Conservation (phyloP, 2,888 invertebrate genomes). For the Platerodrilus igneus region DNA sequence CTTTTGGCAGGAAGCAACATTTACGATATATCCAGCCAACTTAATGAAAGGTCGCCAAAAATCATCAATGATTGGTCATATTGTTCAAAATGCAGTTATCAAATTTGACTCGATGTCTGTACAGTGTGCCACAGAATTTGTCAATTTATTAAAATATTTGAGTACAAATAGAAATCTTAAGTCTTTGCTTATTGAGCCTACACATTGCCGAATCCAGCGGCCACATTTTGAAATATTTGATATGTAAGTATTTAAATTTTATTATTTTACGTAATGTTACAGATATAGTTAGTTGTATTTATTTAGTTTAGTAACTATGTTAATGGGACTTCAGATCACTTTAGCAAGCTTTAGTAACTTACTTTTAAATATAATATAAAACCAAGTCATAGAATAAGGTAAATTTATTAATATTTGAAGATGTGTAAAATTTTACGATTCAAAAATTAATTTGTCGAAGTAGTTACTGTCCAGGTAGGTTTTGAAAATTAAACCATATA, state of each 20-base stretch:
- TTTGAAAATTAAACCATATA: too few species aligned
- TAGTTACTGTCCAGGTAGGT: too few species aligned
- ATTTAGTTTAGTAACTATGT: too few species aligned
- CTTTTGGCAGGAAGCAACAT: constrained; percentile 44
- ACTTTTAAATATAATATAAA: too few species aligned
- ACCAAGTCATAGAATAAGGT: too few species aligned
- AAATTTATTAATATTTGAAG: too few species aligned
- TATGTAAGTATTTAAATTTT: constrained; percentile 29
- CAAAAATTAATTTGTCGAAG: too few species aligned
- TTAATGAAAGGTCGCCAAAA: constrained; percentile 41
- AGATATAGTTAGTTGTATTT: too few species aligned
- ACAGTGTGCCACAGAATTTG: constrained; percentile 43
- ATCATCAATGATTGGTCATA: constrained; percentile 38
- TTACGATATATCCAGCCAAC: constrained; percentile 39
- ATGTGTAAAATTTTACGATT: too few species aligned
- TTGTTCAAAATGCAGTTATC: constrained; percentile 41
- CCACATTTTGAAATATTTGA: constrained; percentile 28
- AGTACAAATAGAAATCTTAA: constrained; percentile 42
- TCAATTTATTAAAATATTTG: constrained; percentile 40
- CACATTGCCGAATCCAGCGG: constrained; percentile 43
- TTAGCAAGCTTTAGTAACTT: too few species aligned
- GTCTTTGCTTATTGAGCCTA: constrained; percentile 43
- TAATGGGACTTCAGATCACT: too few species aligned
- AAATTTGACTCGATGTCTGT: constrained; percentile 41
- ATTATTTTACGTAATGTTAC: too few species aligned